Evolutionary conservation across 2,888 invertebrate genomes (phyloP), one percentile per base, ranked within the genome.

Genomic region (Apantesis nais): DNA sequence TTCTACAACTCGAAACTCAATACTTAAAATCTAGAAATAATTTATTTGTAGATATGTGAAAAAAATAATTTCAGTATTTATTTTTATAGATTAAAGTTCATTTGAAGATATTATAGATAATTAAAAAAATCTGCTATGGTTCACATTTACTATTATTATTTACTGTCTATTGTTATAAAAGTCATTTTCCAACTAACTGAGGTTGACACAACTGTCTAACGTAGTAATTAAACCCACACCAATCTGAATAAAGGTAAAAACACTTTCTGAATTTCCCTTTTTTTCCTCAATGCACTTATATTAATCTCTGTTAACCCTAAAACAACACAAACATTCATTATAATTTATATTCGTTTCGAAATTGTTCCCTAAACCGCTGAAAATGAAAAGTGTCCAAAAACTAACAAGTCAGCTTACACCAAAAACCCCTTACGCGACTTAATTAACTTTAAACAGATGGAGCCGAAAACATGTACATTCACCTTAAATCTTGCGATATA

Each of bases 401-500:
- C 80, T 80, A 78, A 76, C 75, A 70, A 78, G 78, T 80, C 78
- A 79, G 76, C 76, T 34, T 72, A 80, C 74, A 80, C 68, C 80
- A 78, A 79, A 81, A 81, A 76, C 73, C 74, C 80, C 80, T 77
- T 79, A 76, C 80, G 68, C 74, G 70, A 73, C 77, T 75, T 80
- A 83, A 84, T 84, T 84, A 84, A 76, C 77, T 79, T 75, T 74
- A 79, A 83, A 77, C 77, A 79, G 74, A 81, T 77, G 74, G 76
- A 71, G 74, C 76, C 71, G 71, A 81, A 83, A 84, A 82, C 78
- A 78, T 73, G 72, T 75, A 79, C 74, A 76, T 73, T 71, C 70
- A 72, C 78, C 76, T 73, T 74, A 74, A 79, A 80, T 81, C 81
- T 75, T 76, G 70, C 75, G 63, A 64, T 74, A 71, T 72, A 72